phyloP scores from a whole-genome alignment of 2,888 invertebrate genomes.

The Eumacrocentrus americanus region DNA sequence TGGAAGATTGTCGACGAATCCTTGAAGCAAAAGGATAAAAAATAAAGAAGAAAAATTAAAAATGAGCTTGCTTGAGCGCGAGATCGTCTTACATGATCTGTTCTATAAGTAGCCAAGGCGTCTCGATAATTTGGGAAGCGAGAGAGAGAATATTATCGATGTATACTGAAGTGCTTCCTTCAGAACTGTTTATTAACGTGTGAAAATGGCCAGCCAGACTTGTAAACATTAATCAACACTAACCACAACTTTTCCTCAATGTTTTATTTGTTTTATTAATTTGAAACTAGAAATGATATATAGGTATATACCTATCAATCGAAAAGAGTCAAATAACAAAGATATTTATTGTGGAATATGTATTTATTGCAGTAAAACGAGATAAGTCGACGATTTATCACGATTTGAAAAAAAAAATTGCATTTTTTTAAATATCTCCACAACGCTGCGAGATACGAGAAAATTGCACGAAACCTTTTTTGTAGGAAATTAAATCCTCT shows the following conservation, averaged over 20 bases:
- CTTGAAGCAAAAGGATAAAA: constrained; percentile 3
- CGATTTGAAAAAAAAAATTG: background rate
- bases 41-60: constrained; percentile 4
- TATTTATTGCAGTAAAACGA: no score
- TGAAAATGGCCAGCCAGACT: no score
- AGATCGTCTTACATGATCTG: constrained; percentile 23
- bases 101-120: constrained; percentile 26
- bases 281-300: background rate
- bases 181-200: background rate
- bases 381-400: background rate
- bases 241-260: no score
- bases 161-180: background rate
- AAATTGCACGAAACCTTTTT: no score
- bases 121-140: constrained; percentile 22
- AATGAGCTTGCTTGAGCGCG: constrained; percentile 13
- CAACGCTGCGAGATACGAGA: no score
- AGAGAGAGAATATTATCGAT: constrained; percentile 16
- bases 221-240: no score
- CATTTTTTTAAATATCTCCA: background rate
- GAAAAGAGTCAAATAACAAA: no score
- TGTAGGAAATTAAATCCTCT: no score
- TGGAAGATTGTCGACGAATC: no score
- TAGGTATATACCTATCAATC: background rate
- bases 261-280: no score
- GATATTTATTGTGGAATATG: no score